phyloP scores from a whole-genome alignment of 2,113 vertebrate species.

The Bos taurus region ARS-UCD2.0 NC_037334.1:109079001-109079500 shows the following conservation, averaged over 20 bases:
- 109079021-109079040: not conserved
- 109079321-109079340: not conserved
- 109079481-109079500: not conserved
- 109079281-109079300: too few species aligned
- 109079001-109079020: not conserved
- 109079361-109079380: not conserved
- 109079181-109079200: not conserved
- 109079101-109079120: fast-evolving
- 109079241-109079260: not conserved
- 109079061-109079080: not conserved
- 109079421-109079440: not conserved
- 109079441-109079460: not conserved
- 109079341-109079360: not conserved
- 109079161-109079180: not conserved
- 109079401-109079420: too few species aligned
- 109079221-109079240: not conserved
- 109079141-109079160: not conserved
- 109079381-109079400: too few species aligned
- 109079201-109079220: not conserved
- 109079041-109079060: fast-evolving
- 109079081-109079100: fast-evolving
- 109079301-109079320: not conserved
- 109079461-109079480: not conserved
- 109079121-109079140: not conserved
- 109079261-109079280: not conserved